Percentiles rank a stretch among this genome's conserved stretches.
Evolutionary conservation across 2,888 invertebrate genomes (phyloP).

Genomic region (Scaptomyza polygonia): DNA sequence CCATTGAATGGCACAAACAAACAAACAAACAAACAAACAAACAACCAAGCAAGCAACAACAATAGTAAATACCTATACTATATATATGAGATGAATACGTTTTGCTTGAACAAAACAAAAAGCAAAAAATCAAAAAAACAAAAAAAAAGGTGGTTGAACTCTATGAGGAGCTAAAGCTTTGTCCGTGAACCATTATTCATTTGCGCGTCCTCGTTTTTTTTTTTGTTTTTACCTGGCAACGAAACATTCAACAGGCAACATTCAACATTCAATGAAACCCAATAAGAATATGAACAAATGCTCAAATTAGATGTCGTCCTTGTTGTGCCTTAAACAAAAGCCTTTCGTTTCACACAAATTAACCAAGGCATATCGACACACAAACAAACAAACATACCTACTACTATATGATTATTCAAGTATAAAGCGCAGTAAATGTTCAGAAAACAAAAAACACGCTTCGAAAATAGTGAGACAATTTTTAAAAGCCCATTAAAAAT

Average conservation of each 20-base stretch:
- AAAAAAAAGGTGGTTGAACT: constrained; percentile 66
- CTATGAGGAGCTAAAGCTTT: constrained; percentile 49
- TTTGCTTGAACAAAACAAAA: constrained; percentile 15
- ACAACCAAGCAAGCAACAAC: too few relatives aligned
- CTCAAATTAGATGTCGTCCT: constrained; percentile 34
- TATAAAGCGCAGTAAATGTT: too few relatives aligned
- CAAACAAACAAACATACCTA: too few relatives aligned
- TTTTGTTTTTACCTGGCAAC: constrained; percentile 16
- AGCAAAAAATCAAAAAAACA: constrained; percentile 12
- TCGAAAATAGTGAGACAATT: too few relatives aligned
- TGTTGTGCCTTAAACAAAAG: constrained; percentile 23
- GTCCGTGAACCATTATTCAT: constrained; percentile 53
- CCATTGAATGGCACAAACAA: constrained; percentile 39
- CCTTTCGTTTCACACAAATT: background rate
- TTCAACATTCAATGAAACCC: too few relatives aligned
- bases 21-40: constrained; percentile 19
- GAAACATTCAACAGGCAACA: background rate
- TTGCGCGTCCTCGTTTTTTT: constrained; percentile 19
- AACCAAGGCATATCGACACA: too few relatives aligned
- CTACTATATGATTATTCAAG: too few relatives aligned
- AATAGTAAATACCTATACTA: constrained; percentile 36
- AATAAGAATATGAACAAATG: constrained; percentile 36
- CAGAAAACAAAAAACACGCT: too few relatives aligned
- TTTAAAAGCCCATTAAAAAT: too few relatives aligned
- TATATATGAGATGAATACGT: constrained; percentile 32